phyloP scores from a whole-genome alignment of 2,113 vertebrate species.

The Phasianus colchicus region DNA sequence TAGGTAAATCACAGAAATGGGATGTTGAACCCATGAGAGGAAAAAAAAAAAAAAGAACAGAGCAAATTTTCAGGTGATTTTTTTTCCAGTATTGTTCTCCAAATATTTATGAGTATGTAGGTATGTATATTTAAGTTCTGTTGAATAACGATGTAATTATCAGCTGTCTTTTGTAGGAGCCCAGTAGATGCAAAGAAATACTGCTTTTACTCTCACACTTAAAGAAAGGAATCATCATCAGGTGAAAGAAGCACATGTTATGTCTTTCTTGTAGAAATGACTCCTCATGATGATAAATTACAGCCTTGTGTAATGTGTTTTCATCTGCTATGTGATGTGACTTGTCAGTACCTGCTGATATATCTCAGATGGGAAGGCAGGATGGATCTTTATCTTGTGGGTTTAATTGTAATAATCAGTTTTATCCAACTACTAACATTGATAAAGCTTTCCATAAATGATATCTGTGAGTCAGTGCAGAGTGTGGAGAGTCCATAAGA shows the following conservation, averaged over 20 bases:
- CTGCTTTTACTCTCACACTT: accelerated
- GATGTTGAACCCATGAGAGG: accelerated
- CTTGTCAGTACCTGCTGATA: constrained; percentile 27
- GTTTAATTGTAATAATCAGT: background rate
- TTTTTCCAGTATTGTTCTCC: background rate
- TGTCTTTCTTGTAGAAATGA: background rate
- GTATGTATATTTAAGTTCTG: background rate
- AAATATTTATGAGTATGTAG: background rate
- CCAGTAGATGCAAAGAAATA: background rate
- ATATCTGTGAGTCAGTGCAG: accelerated
- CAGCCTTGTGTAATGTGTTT: constrained; percentile 44
- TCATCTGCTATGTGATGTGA: background rate
- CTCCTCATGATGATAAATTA: background rate
- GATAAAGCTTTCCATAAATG: background rate
- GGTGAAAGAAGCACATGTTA: background rate
- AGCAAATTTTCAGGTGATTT: background rate
- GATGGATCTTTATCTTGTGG: background rate
- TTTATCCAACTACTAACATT: background rate
- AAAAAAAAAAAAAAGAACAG: background rate
- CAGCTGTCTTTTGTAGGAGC: background rate
- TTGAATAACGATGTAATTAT: background rate
- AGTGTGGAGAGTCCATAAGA: background rate
- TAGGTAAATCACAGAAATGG: background rate
- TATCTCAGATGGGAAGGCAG: background rate
- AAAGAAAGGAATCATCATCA: background rate